Conservation (phyloP, 2,888 invertebrate species). For the Andrena minutula region DNA sequence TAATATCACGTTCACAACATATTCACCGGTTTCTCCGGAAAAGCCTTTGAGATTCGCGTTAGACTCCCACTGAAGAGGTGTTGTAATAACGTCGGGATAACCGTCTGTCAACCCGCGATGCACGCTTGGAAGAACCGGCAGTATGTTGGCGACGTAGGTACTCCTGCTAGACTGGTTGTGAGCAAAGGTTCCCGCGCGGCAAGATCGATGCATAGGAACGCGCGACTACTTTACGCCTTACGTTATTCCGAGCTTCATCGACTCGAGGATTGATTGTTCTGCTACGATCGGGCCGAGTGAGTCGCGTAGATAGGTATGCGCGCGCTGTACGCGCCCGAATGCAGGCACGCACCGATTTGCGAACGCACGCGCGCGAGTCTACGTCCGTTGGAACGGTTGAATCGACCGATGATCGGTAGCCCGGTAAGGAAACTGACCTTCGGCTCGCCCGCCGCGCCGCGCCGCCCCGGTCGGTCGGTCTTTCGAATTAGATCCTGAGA, state of each 20-base stretch:
- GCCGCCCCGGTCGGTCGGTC: background rate
- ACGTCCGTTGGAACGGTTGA: slow-evolving; percentile 7
- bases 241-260: too few species aligned
- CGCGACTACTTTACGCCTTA: too few species aligned
- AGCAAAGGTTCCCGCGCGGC: too few species aligned
- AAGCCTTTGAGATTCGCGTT: too few species aligned
- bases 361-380: background rate
- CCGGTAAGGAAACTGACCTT: background rate
- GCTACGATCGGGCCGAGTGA: too few species aligned
- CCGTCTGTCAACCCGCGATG: background rate
- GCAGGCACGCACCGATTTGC: background rate
- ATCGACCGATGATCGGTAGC: slow-evolving; percentile 9
- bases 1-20: background rate
- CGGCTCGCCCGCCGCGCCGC: too few species aligned
- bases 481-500: background rate
- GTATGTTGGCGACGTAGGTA: background rate
- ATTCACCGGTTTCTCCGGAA: too few species aligned
- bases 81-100: background rate
- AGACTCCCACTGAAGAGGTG: background rate
- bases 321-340: too few species aligned
- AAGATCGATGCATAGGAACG: too few species aligned
- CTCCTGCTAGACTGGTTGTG: too few species aligned
- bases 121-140: background rate
- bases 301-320: too few species aligned
- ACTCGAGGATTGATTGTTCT: too few species aligned